phyloP scores from a whole-genome alignment of 30 jellyfish, hydroid and myxozoan genomes.

The Aurelia coerulea region DNA sequence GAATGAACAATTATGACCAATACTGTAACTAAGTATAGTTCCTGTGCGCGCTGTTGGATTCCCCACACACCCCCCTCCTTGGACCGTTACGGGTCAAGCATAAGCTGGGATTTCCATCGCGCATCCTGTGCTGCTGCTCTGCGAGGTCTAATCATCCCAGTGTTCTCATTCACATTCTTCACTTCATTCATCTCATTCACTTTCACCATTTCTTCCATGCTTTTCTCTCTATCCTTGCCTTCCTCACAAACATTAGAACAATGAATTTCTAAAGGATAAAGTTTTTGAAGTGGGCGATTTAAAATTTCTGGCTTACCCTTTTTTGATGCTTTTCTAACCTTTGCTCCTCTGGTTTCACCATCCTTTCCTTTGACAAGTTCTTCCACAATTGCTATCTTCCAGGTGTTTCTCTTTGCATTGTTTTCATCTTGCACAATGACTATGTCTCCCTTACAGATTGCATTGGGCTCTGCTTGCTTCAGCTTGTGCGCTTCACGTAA shows the following conservation, averaged over 20 bases:
- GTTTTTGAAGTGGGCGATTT: conserved; percentile 30
- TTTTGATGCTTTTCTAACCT: conserved; percentile 34
- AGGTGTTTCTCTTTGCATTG: conserved; percentile 13
- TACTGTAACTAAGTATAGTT: no score
- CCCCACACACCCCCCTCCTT: conserved; percentile 82
- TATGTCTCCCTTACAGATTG: conserved; percentile 24
- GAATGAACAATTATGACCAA: no score
- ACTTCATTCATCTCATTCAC: not conserved
- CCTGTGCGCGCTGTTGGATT: not conserved
- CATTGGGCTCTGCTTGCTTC: not conserved
- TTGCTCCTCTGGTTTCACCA: conserved; percentile 69
- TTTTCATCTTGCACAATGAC: conserved; percentile 55
- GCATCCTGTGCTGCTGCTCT: conserved; percentile 77
- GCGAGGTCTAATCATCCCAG: not conserved
- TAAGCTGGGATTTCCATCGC: conserved; percentile 47
- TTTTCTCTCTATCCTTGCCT: conserved; percentile 19
- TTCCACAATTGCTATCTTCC: conserved; percentile 64
- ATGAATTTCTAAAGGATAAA: conserved; percentile 19
- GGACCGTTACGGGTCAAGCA: conserved; percentile 66
- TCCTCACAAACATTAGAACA: not conserved
- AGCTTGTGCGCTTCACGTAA: conserved; percentile 27
- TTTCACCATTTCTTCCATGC: conserved; percentile 3
- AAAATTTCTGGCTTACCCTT: conserved; percentile 40
- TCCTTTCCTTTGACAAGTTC: conserved; percentile 45
- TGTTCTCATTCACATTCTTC: conserved; percentile 1